Evolutionary conservation across 2,797 vertebrate species (phyloP), one percentile per base, ranked within the genome.

Genomic region (Thaleichthys pacificus): DNA sequence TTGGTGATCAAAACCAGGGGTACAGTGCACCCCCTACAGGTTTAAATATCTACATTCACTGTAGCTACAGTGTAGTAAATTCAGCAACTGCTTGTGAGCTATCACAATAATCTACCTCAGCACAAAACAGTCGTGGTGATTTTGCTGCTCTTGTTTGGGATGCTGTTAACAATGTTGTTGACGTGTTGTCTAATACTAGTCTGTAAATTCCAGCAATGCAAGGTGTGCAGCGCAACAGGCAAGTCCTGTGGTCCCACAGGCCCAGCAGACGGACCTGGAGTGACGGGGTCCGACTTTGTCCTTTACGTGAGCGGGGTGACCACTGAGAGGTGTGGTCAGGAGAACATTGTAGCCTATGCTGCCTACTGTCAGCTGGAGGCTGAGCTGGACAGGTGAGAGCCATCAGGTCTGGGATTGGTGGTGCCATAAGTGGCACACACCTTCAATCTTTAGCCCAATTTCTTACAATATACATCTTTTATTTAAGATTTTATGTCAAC

Each of bases 291-390:
- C 0, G 97, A 98, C 89, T 98, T 99, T 14, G 89, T 98, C 47
- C 94, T 99, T 0, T 99, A 99, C 0, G 95, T 99, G 11, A 97
- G 97, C 67, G 97, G 95, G 17, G 80, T 97, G 87, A 95, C 95
- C 51, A 99, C 97, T 0, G 96, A 97, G 77, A 93, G 97, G 30
- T 99, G 97, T 65, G 95, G 95, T 22, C 96, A 96, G 80, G 97
- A 98, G 85, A 98, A 97, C 80, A 98, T 99, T 28, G 96, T 99
- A 74, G 97, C 97, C 0, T 99, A 99, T 3, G 97, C 97, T 56
- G 97, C 97, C 1, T 98, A 98, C 84, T 99, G 97, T 88, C 97
- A 99, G n/a, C 93, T 98, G 85, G 97, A 99, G 91, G 94, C 96
- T 12, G 92, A 95, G 85, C 94, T 95, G 81, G 97, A 99, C 93